Base-by-base conservation (phyloP, 92 coral and sea anemone species). In the Anthopleura xanthogrammica region DNA sequence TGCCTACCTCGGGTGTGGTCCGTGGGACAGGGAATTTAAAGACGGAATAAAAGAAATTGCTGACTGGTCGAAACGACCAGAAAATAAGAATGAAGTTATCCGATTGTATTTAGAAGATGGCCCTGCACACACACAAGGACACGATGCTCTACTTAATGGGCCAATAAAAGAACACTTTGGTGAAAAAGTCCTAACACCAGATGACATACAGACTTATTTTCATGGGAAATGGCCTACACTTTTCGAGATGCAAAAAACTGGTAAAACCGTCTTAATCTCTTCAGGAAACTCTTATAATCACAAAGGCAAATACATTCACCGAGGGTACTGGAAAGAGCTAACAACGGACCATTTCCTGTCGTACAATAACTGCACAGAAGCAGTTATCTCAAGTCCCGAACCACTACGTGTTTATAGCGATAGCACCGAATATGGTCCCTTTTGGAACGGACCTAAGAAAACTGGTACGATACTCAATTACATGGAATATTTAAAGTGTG, bases 61-160 rank as follows among this genome's bases (percentile, higher is more conserved):
- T n/a, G 88, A 87, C 42, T 93, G 98, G 98, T 87, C 88, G 36
- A 82, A 85, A 71, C 88, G 76, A 52, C 86, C 91, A 20, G 93
- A 89, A 81, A 93, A 93, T 52, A 41, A 80, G 12, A 78, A 87
- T 17, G 98, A 93, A 78, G 86, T 93, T 40, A 83, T 93, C n/a
- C 90, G 95, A n/a, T 76, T 93, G 71, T 93, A 93, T 70, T 91
- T 93, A 72, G 98, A 93, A 78, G 98, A 93, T 84, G 95, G 93
- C 2, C 72, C 82, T 16, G 62, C 71, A 10, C 98, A 93, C 84
- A 93, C 98, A 40, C 68, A 72, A n/a, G 93, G 95, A n/a, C 95
- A 93, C 70, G 98, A 93, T 73, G 79, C 46, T 48, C 62, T 93
- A 60, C 80, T 93, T 0, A 93, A 93, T 81, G 98, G 93, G 17